Conservation (phyloP, 1,140 invertebrate species). For the Danaus melanippus region DNA sequence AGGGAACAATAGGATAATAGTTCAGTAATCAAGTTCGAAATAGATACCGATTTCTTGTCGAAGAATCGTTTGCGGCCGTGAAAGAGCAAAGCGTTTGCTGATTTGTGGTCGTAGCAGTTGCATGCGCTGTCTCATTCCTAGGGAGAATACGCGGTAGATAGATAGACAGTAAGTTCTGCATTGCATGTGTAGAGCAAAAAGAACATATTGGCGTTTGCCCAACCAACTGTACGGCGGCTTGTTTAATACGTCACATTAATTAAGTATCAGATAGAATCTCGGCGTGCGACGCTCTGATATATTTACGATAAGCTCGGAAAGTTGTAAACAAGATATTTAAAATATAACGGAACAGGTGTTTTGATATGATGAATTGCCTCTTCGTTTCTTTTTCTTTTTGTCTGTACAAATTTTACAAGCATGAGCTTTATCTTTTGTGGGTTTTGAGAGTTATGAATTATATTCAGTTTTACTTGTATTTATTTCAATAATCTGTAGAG, state of each 20-base stretch:
- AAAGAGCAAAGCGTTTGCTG: constrained; percentile 64
- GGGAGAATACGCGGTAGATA: constrained; percentile 41
- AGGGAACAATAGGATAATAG: constrained; percentile 48
- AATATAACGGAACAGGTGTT: constrained; percentile 40
- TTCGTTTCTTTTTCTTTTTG: too few relatives aligned
- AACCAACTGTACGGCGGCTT: constrained; percentile 56
- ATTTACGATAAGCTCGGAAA: constrained; percentile 48
- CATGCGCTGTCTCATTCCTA: constrained; percentile 53
- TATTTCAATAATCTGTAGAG: too few relatives aligned
- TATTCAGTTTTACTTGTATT: background rate
- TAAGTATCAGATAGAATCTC: constrained; percentile 60
- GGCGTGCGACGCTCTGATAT: constrained; percentile 34
- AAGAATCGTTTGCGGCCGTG: constrained; percentile 42
- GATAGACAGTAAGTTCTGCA: constrained; percentile 35
- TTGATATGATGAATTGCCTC: constrained; percentile 14
- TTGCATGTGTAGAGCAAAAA: constrained; percentile 51
- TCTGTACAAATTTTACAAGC: too few relatives aligned
- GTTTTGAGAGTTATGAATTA: constrained; percentile 22
- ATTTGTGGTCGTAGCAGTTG: constrained; percentile 55
- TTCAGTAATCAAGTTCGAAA: constrained; percentile 28
- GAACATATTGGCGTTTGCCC: constrained; percentile 51
- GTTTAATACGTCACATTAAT: constrained; percentile 65
- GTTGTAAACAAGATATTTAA: constrained; percentile 39
- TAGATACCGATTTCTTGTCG: constrained; percentile 34
- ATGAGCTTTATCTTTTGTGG: background rate